A percentile compares a stretch with the other conserved stretches of the same genome.
phyloP scores from a whole-genome alignment of 2,113 vertebrate species.

The Meriones unguiculatus region DNA sequence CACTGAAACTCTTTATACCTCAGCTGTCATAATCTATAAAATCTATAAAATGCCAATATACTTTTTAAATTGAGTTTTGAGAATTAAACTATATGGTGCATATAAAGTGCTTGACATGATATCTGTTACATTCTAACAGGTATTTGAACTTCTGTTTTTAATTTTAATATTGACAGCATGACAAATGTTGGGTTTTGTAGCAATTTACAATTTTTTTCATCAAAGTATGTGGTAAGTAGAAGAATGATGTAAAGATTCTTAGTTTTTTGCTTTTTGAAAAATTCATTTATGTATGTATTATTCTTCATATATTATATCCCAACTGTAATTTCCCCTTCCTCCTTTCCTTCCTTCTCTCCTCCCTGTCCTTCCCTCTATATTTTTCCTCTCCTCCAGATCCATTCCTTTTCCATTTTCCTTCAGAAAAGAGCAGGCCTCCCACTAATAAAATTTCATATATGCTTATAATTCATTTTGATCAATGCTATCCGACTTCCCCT shows the following conservation, averaged over 20 bases:
- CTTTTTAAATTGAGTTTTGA: conserved; percentile 24
- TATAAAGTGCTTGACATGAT: neutral
- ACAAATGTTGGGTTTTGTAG: neutral
- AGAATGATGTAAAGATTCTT: neutral
- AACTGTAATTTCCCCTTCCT: neutral
- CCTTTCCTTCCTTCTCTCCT: neutral
- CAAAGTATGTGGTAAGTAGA: conserved; percentile 22
- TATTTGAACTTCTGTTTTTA: conserved; percentile 41
- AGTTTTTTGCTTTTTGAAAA: neutral
- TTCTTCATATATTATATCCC: neutral
- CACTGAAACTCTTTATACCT: conserved; percentile 29
- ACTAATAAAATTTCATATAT: neutral
- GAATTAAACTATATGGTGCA: conserved; percentile 1
- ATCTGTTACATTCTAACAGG: neutral
- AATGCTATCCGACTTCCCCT: neutral
- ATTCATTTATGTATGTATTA: neutral
- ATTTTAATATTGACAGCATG: neutral
- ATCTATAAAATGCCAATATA: neutral
- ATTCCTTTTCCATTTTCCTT: neutral
- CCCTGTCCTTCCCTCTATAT: neutral
- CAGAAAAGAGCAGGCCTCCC: neutral
- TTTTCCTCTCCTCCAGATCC: neutral
- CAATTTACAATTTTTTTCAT: neutral
- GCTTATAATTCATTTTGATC: neutral
- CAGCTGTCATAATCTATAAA: conserved; percentile 6